phyloP scores from a whole-genome alignment of 2,113 vertebrate species.

The Capricornis sumatraensis region DNA sequence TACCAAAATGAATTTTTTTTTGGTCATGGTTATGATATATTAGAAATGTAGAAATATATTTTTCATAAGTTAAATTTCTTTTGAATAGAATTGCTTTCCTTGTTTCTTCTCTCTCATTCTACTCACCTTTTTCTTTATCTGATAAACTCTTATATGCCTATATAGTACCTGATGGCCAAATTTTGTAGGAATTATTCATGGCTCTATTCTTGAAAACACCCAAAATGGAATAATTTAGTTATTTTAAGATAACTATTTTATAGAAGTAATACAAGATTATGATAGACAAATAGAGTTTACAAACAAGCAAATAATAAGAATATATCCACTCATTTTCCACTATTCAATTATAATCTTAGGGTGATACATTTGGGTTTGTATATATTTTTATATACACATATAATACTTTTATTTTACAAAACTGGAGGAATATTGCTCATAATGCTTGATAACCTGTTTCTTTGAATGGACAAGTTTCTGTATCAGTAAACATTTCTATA shows the following conservation, averaged over 20 bases:
- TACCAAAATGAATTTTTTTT: constrained; percentile 1
- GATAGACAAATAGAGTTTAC: background rate
- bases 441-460: background rate
- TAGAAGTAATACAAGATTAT: background rate
- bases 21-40: background rate
- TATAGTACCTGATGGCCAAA: background rate
- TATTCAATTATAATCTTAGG: background rate
- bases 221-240: background rate
- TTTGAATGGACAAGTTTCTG: background rate
- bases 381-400: background rate
- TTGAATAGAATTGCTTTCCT: background rate
- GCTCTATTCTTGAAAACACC: background rate
- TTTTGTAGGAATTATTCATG: background rate
- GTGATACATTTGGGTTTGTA: background rate
- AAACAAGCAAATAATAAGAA: background rate
- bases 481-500: background rate
- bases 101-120: background rate
- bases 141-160: background rate
- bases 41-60: background rate
- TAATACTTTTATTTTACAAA: constrained; percentile 22
- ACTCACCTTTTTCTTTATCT: background rate
- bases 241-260: background rate
- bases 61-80: background rate
- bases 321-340: background rate
- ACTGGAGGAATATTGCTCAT: background rate